Evolutionary conservation across 2,888 invertebrate species (phyloP).

Genomic region (Brachynemurus nebulosus): DNA sequence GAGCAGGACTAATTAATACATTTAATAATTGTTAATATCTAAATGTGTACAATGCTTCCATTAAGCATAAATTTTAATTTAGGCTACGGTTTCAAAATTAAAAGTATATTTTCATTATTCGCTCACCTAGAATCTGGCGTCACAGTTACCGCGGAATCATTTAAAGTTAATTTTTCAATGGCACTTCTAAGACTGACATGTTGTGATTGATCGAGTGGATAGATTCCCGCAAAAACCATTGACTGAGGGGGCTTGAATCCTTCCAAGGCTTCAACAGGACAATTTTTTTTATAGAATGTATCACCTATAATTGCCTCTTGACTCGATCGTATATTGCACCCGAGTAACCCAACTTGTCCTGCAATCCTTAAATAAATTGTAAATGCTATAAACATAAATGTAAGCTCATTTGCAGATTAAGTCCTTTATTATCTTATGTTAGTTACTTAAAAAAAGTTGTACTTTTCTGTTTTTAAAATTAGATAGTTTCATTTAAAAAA

Average conservation of each 20-base stretch:
- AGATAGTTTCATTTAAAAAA: too few species aligned
- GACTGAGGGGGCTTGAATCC: conserved; percentile 57
- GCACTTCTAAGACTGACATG: conserved; percentile 59
- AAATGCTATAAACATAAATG: not conserved
- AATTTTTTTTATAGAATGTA: conserved; percentile 45
- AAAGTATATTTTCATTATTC: not conserved
- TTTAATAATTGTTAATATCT: not conserved
- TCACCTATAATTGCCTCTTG: conserved; percentile 66
- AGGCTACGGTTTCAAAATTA: too few species aligned
- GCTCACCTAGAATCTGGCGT: conserved; percentile 63
- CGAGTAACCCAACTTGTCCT: conserved; percentile 88
- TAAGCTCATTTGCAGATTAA: too few species aligned
- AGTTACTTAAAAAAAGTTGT: too few species aligned
- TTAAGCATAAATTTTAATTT: too few species aligned
- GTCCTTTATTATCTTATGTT: too few species aligned
- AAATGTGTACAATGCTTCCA: conserved; percentile 1
- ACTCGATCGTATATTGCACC: conserved; percentile 62
- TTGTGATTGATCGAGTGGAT: conserved; percentile 82
- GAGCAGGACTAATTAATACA: conserved; percentile 50
- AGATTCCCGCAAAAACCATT: conserved; percentile 81
- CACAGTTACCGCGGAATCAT: conserved; percentile 85
- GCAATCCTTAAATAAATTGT: conserved; percentile 38
- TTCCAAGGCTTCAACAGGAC: conserved; percentile 41
- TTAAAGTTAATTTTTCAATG: conserved; percentile 82
- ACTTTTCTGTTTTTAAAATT: too few species aligned